Base-by-base conservation (phyloP, 2,888 invertebrate species). In the Caenorhabditis sp. region DNA sequence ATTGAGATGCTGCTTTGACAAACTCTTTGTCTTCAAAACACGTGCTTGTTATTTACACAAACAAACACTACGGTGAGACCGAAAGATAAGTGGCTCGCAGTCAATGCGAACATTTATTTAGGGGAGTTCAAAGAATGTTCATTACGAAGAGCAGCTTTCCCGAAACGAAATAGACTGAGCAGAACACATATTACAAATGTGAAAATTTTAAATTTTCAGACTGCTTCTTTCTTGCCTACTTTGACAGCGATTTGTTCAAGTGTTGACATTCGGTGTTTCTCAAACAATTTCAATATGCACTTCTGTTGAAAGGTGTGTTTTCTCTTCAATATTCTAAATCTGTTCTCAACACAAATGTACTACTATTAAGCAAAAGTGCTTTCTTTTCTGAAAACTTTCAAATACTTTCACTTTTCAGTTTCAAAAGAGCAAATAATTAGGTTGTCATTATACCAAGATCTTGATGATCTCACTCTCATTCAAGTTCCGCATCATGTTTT, bases 1-100 rank as follows among this genome's bases (percentile, higher is more conserved):
- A 58, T 28, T 12, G 28, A 35, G 49, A 66, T 31, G 66, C 19
- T 35, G 16, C n/a, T 26, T 28, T 24, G 47, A 66, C 12, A 26
- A 49, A 47, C 64, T 66, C 26, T 41, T 69, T 69, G 69, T 69
- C 69, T 59, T 22, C 28, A 54, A 12, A 41, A 38, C 70, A 70
- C 70, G 58, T 70, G 70, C 41, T 70, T 47, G 3, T 19, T 59
- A 7, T 70, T 44, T 70, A 24, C 54, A 41, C 35, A 68, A 16
- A 14, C 51, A 49, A 22, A 24, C 22, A 24, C 10, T 26, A 68
- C 49, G 49, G 24, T 51, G 51, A 51, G 54, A 70, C 70, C 70
- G 54, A 59, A 70, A 70, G 70, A 70, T 70, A 68, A 38, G 54
- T 51, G 68, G 4, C 51, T 54, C n/a, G 8, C 26, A 44, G 5